Percentiles rank a stretch among this genome's conserved stretches.
These are phyloP conservation scores for Archocentrus centrarchus DNA, from an alignment of 2,113 vertebrate genomes.

Conservation along the genomic window DNA sequence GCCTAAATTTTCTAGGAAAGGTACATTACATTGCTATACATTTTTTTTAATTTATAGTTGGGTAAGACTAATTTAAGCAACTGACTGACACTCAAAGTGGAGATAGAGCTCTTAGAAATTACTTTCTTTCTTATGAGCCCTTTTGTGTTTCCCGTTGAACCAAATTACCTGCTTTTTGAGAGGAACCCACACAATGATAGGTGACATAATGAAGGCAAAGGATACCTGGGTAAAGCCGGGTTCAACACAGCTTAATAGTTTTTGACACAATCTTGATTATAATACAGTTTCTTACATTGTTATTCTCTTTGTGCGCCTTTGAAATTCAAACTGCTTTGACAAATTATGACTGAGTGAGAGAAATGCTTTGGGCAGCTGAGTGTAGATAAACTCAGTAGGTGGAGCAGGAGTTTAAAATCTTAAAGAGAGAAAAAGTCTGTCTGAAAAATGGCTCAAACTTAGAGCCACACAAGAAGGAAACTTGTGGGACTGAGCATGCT, in stretches of 20 bases:
- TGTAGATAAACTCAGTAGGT: constrained; percentile 34
- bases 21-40: not conserved
- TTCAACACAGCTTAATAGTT: constrained; percentile 8
- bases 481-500: not conserved
- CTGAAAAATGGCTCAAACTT: not conserved
- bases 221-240: not conserved
- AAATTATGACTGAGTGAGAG: constrained; percentile 10
- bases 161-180: constrained; percentile 39
- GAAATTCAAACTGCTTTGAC: constrained; percentile 32
- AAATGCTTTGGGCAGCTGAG: constrained; percentile 29
- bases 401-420: constrained; percentile 40
- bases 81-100: not conserved
- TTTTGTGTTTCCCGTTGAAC: constrained; percentile 46
- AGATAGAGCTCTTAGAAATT: constrained; percentile 10
- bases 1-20: not conserved
- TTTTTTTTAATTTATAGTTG: constrained; percentile 7
- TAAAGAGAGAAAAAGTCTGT: constrained; percentile 7
- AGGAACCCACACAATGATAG: constrained; percentile 8
- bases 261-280: constrained; percentile 29
- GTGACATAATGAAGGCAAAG: constrained; percentile 8
- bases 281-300: constrained; percentile 14
- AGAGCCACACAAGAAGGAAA: not conserved
- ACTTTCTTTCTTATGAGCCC: constrained; percentile 13
- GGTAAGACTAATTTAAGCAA: constrained; percentile 7
- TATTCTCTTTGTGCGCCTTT: constrained; percentile 36